These are phyloP conservation scores for Tetheella fluctuosa DNA, from an alignment of 2,888 invertebrate species.

Conservation along the genomic window DNA sequence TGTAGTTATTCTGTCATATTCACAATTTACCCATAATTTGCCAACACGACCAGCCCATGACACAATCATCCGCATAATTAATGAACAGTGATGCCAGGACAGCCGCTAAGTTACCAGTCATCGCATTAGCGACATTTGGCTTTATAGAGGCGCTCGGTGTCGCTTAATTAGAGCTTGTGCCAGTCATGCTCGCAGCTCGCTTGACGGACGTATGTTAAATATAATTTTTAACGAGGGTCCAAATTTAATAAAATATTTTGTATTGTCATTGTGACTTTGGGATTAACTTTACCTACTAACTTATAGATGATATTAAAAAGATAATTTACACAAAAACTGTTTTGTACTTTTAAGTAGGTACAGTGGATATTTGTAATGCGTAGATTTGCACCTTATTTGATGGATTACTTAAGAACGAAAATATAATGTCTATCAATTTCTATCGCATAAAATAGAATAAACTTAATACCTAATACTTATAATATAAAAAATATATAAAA, in stretches of 20 bases:
- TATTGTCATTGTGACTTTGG: not conserved
- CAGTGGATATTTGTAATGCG: no score
- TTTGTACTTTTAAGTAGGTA: no score
- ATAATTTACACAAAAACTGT: no score
- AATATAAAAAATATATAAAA: no score
- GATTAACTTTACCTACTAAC: not conserved
- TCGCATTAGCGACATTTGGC: not conserved
- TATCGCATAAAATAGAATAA: no score
- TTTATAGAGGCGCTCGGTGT: not conserved
- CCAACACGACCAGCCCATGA: not conserved
- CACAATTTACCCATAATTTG: not conserved
- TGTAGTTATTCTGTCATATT: not conserved
- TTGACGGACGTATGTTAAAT: conserved; percentile 8
- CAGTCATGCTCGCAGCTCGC: conserved; percentile 10
- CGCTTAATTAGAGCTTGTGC: conserved; percentile 6
- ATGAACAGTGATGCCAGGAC: not conserved
- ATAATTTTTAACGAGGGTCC: not conserved
- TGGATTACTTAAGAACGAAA: no score
- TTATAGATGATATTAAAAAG: no score
- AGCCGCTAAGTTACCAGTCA: not conserved
- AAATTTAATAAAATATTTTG: not conserved
- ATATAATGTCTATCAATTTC: no score
- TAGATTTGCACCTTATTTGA: no score
- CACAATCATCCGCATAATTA: not conserved
- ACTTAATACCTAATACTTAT: no score